These are phyloP conservation scores for Cosmia trapezina DNA, from an alignment of 2,888 invertebrate genomes.

Conservation along the genomic window DNA sequence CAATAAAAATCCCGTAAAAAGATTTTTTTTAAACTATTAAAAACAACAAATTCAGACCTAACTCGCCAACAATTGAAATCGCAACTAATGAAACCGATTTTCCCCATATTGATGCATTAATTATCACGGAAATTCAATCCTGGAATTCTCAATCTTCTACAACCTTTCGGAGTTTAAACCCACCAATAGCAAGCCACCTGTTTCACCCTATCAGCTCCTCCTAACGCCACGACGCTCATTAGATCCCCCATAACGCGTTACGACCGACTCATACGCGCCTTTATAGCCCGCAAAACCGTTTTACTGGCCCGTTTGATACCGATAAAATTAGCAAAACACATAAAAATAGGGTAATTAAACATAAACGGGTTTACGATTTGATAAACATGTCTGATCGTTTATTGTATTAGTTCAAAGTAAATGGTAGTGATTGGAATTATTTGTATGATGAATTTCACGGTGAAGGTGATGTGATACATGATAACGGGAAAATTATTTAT, in stretches of 20 bases:
- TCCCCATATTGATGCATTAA: background rate
- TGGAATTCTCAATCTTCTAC: background rate
- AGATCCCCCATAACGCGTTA: conserved; percentile 48
- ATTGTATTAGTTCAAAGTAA: conserved; percentile 43
- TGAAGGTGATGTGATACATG: conserved; percentile 1
- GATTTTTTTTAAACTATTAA: too few species aligned
- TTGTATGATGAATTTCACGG: conserved; percentile 4
- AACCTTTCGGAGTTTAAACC: background rate
- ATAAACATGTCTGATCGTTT: conserved; percentile 56
- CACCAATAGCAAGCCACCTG: conserved; percentile 13
- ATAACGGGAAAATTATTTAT: conserved; percentile 1
- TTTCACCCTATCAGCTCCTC: conserved; percentile 21
- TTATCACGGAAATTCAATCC: background rate
- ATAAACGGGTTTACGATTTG: conserved; percentile 55
- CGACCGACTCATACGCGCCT: conserved; percentile 55
- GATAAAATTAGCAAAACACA: conserved; percentile 64
- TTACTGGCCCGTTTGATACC: conserved; percentile 54
- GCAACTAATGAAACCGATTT: background rate
- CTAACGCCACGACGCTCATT: conserved; percentile 53
- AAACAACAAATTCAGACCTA: background rate
- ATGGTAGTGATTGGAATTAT: conserved; percentile 35
- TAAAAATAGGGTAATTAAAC: conserved; percentile 65
- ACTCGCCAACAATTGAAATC: too few species aligned
- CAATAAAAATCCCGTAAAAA: background rate
- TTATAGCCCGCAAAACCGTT: conserved; percentile 63